These are phyloP conservation scores for Dreissena polymorpha DNA, from an alignment of 1,140 invertebrate genomes.

Conservation along the genomic window DNA sequence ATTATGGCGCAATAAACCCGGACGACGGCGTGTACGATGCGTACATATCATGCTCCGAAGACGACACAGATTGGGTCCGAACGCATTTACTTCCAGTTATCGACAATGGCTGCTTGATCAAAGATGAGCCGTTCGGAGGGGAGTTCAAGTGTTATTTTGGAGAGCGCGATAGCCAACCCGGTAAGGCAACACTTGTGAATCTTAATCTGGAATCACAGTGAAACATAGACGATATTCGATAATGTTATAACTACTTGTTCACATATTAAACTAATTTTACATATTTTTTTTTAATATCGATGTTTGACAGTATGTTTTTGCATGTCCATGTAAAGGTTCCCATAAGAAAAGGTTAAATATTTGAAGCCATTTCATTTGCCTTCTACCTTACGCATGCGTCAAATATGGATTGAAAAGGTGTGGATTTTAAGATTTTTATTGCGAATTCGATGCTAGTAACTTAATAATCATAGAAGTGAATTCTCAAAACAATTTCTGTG, in stretches of 20 bases:
- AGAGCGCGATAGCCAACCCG: constrained; percentile 48
- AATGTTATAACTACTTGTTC: neutral
- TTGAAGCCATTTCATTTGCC: neutral
- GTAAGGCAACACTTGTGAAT: constrained; percentile 15
- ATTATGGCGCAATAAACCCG: neutral
- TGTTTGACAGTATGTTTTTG: too few relatives aligned
- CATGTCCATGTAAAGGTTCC: neutral
- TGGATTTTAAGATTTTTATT: too few relatives aligned
- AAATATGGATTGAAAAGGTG: too few relatives aligned
- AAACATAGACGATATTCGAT: too few relatives aligned
- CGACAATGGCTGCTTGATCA: constrained; percentile 54
- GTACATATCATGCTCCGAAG: constrained; percentile 62
- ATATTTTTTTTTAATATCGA: neutral
- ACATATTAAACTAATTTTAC: neutral
- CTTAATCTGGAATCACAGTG: neutral
- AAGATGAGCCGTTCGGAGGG: constrained; percentile 41
- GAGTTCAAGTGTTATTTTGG: constrained; percentile 62
- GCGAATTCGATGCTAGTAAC: too few relatives aligned
- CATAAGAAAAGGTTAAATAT: neutral
- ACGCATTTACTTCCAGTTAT: constrained; percentile 57
- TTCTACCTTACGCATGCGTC: too few relatives aligned
- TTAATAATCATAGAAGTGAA: too few relatives aligned
- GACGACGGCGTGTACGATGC: constrained; percentile 58
- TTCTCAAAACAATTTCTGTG: too few relatives aligned
- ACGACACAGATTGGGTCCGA: constrained; percentile 61